Evolutionary conservation across 1,140 invertebrate genomes (phyloP), one percentile per base, ranked within the genome.

Genomic region (Drosophila hydei): DNA sequence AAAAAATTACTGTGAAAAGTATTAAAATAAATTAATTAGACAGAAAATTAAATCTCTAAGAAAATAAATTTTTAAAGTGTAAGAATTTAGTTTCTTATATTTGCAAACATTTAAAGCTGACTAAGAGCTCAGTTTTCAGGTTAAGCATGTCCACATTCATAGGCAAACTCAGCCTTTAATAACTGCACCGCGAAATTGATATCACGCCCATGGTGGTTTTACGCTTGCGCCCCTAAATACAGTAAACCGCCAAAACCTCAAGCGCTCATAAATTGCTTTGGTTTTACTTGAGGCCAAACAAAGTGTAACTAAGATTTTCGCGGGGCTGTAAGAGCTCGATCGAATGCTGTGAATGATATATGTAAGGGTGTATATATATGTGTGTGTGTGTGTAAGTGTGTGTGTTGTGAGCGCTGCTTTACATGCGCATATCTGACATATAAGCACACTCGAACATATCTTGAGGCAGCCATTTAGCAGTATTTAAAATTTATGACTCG

Each of bases 401-500:
- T 42, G 23, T 25, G 36, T 8, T 51, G n/a, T 51, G 36, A 18
- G 14, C 8, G 16, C 51, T 76, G 59, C 71, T 76, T 79, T 80
- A 76, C 38, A 56, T 40, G 75, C 62, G 67, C 68, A 65, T 88
- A 78, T 88, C 48, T 71, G 56, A 69, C 65, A 75, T 58, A 61
- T 77, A 75, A 77, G 72, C 72, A 77, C 65, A 74, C 65, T 70
- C 60, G 63, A 77, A 77, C 71, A 77, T 61, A 70, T 70, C 81
- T 88, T 88, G 83, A 77, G 75, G 78, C 83, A 71, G 78, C 83
- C 81, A 87, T 88, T 88, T 89, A 88, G 75, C 78, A 88, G 83
- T 83, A 83, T 88, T 88, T 88, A 88, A 88, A 88, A 88, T 88
- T 88, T 88, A 88, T 88, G 83, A 88, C 84, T 81, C 79, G 83